Percentiles rank a stretch among this genome's conserved stretches.
phyloP scores from a whole-genome alignment of 2,113 vertebrate genomes.

The Varanus komodoensis region DNA sequence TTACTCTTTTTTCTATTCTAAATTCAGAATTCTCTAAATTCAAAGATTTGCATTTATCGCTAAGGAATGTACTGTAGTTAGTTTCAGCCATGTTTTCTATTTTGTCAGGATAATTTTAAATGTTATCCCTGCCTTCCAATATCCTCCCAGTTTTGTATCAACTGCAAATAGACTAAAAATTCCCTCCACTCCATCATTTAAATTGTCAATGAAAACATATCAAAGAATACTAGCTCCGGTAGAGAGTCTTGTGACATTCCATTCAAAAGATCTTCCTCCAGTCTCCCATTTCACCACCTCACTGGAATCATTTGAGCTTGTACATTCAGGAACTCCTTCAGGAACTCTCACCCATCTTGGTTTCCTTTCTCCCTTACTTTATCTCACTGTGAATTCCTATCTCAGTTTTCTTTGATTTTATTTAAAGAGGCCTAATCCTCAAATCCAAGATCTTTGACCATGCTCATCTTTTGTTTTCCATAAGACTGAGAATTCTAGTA shows the following conservation, averaged over 20 bases:
- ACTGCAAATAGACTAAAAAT: neutral
- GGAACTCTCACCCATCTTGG: neutral
- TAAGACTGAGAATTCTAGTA: neutral
- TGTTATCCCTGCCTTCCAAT: neutral
- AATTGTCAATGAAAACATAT: neutral
- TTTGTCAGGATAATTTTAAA: neutral
- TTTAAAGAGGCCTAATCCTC: neutral
- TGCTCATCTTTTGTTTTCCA: neutral
- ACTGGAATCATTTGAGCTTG: neutral
- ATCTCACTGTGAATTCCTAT: neutral
- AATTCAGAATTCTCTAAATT: neutral
- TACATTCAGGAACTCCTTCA: neutral
- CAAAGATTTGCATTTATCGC: neutral
- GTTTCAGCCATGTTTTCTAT: neutral
- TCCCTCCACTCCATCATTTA: neutral
- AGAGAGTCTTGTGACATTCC: neutral
- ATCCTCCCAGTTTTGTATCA: neutral
- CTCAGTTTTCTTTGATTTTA: neutral
- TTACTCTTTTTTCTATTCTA: no score
- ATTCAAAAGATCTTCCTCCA: no score
- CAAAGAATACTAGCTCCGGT: neutral
- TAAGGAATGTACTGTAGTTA: neutral
- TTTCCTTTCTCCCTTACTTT: neutral
- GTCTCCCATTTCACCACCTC: neutral
- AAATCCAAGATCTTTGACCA: neutral